These are phyloP conservation scores for Callyntrura sp. DNA, from an alignment of 2,888 invertebrate species.

Conservation along the genomic window DNA sequence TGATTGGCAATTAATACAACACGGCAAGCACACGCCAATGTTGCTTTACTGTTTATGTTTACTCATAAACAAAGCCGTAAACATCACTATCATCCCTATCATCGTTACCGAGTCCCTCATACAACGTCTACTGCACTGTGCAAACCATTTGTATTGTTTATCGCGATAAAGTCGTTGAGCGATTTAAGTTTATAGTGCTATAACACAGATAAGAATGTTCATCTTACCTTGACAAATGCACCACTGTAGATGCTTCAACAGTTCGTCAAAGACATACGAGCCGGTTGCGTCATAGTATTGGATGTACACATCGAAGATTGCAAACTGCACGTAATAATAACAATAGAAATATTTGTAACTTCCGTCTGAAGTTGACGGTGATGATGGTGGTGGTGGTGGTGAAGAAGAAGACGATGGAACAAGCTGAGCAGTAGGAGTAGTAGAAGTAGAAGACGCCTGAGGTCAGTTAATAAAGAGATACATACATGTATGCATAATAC, in stretches of 20 bases:
- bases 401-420: conserved; percentile 57
- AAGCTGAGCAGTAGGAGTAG: conserved; percentile 55
- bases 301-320: conserved; percentile 80
- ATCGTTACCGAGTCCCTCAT: too few relatives aligned
- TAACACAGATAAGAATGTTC: conserved; percentile 16
- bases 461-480: conserved; percentile 72
- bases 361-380: conserved; percentile 77
- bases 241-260: conserved; percentile 78
- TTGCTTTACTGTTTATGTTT: neutral
- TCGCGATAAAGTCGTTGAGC: neutral
- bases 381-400: conserved; percentile 37
- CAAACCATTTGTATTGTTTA: neutral
- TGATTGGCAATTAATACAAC: conserved; percentile 27
- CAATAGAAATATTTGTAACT: conserved; percentile 81
- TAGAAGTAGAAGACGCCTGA: conserved; percentile 64
- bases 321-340: conserved; percentile 82
- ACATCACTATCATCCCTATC: too few relatives aligned
- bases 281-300: conserved; percentile 74
- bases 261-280: conserved; percentile 68
- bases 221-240: conserved; percentile 80
- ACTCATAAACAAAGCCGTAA: neutral
- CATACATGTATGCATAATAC: conserved; percentile 33
- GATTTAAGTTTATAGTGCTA: conserved; percentile 28
- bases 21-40: neutral
- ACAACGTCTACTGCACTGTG: too few relatives aligned